Conservation (phyloP, 2,888 invertebrate species). For the Acleris laterana region DNA sequence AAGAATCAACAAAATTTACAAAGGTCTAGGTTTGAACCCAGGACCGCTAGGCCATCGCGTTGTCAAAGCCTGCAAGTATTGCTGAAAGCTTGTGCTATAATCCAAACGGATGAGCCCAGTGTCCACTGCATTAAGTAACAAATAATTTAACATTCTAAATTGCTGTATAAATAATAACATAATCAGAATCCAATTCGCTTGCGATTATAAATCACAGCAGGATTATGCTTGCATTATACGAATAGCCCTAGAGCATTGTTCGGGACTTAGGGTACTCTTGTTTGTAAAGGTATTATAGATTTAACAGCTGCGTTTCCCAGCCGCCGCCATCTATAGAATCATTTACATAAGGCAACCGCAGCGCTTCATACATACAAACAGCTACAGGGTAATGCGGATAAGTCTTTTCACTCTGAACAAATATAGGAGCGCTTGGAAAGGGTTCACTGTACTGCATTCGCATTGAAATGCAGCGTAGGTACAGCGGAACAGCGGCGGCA, state of each 20-base stretch:
- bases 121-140: too few relatives aligned
- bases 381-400: neutral
- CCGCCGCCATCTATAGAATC: conserved; percentile 5
- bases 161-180: too few relatives aligned
- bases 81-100: too few relatives aligned
- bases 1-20: too few relatives aligned
- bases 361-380: neutral
- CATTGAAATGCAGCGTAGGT: conserved; percentile 18
- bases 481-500: neutral
- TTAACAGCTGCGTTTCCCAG: neutral
- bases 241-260: conserved; percentile 3
- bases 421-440: neutral
- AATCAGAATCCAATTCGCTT: too few relatives aligned
- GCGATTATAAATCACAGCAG: too few relatives aligned
- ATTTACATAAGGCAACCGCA: conserved; percentile 12
- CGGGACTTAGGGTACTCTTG: neutral
- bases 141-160: too few relatives aligned
- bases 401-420: conserved; percentile 13
- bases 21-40: too few relatives aligned
- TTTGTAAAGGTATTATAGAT: conserved; percentile 2
- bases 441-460: conserved; percentile 19
- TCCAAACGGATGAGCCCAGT: too few relatives aligned
- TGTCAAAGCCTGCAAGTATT: too few relatives aligned
- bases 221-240: neutral
- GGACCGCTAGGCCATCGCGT: too few relatives aligned